Percentiles rank a stretch among this genome's conserved stretches.
These are phyloP conservation scores for Chamaea fasciata DNA, from an alignment of 2,113 vertebrate genomes.

Conservation along the genomic window DNA sequence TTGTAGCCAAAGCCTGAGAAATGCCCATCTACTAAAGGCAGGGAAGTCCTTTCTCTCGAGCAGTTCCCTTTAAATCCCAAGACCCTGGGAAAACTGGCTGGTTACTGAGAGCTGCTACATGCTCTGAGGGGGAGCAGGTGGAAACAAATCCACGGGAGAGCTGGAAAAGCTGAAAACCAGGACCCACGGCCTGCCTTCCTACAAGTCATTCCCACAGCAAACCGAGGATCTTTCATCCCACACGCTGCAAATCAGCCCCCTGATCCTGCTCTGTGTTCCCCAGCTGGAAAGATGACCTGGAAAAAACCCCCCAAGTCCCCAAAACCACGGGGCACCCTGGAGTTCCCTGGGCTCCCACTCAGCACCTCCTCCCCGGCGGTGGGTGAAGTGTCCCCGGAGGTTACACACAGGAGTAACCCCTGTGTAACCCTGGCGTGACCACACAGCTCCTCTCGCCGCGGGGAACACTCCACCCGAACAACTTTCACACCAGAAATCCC, in stretches of 20 bases:
- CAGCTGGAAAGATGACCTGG: not conserved
- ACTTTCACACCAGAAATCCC: not conserved
- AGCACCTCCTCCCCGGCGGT: not conserved
- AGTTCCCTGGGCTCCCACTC: not conserved
- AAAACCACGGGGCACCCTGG: fast-evolving
- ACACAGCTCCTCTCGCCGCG: not conserved
- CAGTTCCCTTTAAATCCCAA: not conserved
- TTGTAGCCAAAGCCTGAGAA: not conserved
- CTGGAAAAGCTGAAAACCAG: not conserved
- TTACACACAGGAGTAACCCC: not conserved
- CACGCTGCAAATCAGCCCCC: not conserved
- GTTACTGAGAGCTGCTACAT: not conserved
- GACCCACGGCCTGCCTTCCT: constrained; percentile 3
- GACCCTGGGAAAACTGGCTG: fast-evolving
- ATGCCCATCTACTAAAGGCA: not conserved
- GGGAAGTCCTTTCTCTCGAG: not conserved
- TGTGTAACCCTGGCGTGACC: fast-evolving
- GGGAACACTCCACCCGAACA: not conserved
- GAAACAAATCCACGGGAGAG: not conserved
- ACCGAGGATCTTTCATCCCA: constrained; percentile 11
- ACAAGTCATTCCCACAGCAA: constrained; percentile 41
- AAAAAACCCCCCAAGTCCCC: not conserved
- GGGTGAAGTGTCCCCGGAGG: fast-evolving
- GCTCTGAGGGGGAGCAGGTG: not conserved
- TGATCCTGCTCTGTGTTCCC: not conserved